Evolutionary conservation across 2,113 vertebrate genomes (phyloP).

Genomic region (Calonectris borealis): DNA sequence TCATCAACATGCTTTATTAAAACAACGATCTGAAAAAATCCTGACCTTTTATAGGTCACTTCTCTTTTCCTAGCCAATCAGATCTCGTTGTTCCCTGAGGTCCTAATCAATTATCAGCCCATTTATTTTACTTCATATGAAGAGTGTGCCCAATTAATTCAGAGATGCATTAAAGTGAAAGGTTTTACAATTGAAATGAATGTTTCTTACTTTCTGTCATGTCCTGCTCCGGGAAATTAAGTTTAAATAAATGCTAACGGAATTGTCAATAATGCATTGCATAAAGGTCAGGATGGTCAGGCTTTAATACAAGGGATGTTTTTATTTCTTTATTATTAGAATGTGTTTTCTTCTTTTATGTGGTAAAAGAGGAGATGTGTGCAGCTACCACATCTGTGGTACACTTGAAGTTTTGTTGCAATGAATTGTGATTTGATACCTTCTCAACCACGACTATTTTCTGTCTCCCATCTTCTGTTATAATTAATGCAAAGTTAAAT

Average conservation of each 20-base stretch:
- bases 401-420: constrained; percentile 5
- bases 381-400: neutral
- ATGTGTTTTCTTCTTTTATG: constrained; percentile 51
- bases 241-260: constrained; percentile 76
- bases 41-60: constrained; percentile 54
- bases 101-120: constrained; percentile 68
- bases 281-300: constrained; percentile 75
- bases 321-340: constrained; percentile 71
- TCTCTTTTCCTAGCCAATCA: constrained; percentile 69
- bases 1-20: constrained; percentile 53
- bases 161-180: constrained; percentile 71
- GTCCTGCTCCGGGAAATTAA: constrained; percentile 76
- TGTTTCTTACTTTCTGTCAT: constrained; percentile 74
- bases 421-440: neutral
- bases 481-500: constrained; percentile 49
- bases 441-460: neutral
- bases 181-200: constrained; percentile 75
- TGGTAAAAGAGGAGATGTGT: neutral
- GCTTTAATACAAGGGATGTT: constrained; percentile 63
- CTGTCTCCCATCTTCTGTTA: neutral
- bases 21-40: constrained; percentile 48
- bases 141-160: constrained; percentile 72
- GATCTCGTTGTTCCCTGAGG: constrained; percentile 49
- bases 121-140: constrained; percentile 68
- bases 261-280: constrained; percentile 77